phyloP scores from a whole-genome alignment of 2,797 vertebrate species.

The Champsocephalus esox region DNA sequence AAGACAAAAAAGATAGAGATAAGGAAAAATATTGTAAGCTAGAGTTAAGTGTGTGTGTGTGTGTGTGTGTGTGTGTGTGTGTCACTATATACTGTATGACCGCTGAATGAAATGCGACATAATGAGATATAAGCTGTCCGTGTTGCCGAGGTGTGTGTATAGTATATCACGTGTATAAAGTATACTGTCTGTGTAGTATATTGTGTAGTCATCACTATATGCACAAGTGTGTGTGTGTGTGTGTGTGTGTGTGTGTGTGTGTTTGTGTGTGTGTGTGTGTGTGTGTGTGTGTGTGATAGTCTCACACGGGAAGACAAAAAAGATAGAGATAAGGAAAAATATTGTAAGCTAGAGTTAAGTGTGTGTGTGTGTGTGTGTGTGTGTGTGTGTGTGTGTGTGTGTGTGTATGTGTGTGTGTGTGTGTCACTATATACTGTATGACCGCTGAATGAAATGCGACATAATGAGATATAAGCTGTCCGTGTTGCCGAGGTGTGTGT shows the following conservation, averaged over 20 bases:
- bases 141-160: not conserved
- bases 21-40: too few species aligned
- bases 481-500: constrained; percentile 1
- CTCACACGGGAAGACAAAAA: too few species aligned
- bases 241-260: not conserved
- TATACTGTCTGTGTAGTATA: not conserved
- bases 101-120: constrained; percentile 48
- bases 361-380: not conserved
- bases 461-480: constrained; percentile 42
- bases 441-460: constrained; percentile 45
- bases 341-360: too few species aligned
- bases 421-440: constrained; percentile 28
- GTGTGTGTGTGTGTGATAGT: too few species aligned
- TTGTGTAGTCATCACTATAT: not conserved
- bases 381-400: constrained; percentile 19
- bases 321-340: too few species aligned
- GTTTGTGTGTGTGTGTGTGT: too few species aligned
- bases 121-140: constrained; percentile 40
- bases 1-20: too few species aligned
- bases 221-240: not conserved
- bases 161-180: not conserved
- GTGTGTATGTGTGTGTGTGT: constrained; percentile 28
- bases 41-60: too few species aligned
- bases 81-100: constrained; percentile 25
- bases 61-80: too few species aligned